A percentile compares a stretch with the other conserved stretches of the same genome.
phyloP scores from a whole-genome alignment of 1,140 invertebrate genomes.

The Ceratoteleas bidentatus region DNA sequence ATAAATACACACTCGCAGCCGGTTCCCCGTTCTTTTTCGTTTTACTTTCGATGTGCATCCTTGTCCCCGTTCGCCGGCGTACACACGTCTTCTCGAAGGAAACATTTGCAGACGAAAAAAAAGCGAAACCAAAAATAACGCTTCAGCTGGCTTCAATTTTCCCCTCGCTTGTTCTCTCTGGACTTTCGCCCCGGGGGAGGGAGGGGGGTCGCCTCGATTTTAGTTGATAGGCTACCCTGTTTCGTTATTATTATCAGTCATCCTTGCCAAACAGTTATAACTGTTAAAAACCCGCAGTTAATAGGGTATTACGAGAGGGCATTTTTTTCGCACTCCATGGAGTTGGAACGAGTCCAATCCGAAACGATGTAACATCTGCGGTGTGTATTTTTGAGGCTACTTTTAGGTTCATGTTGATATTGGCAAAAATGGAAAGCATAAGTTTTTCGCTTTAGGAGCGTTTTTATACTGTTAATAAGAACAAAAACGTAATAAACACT shows the following conservation, averaged over 20 bases:
- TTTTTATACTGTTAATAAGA: too few species aligned
- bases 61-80: constrained; percentile 48
- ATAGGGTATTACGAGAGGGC: constrained; percentile 8
- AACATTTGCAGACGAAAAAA: not conserved
- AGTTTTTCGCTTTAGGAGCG: too few species aligned
- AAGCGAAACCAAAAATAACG: too few species aligned
- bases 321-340: not conserved
- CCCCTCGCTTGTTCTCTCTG: constrained; percentile 42
- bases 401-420: too few species aligned
- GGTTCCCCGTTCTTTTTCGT: not conserved
- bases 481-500: too few species aligned
- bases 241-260: constrained; percentile 79
- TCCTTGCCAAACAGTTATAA: constrained; percentile 61
- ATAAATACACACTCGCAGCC: constrained; percentile 62
- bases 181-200: constrained; percentile 43
- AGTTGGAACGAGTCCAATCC: too few species aligned
- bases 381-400: too few species aligned
- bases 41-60: constrained; percentile 53
- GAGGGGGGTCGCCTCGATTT: constrained; percentile 67
- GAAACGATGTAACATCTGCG: too few species aligned
- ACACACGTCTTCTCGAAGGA: constrained; percentile 13
- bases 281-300: constrained; percentile 9
- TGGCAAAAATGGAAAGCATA: too few species aligned
- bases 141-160: not conserved
- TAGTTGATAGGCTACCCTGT: constrained; percentile 82